phyloP scores from a whole-genome alignment of 2,888 invertebrate species.

The Tetramorium bicarinatum region DNA sequence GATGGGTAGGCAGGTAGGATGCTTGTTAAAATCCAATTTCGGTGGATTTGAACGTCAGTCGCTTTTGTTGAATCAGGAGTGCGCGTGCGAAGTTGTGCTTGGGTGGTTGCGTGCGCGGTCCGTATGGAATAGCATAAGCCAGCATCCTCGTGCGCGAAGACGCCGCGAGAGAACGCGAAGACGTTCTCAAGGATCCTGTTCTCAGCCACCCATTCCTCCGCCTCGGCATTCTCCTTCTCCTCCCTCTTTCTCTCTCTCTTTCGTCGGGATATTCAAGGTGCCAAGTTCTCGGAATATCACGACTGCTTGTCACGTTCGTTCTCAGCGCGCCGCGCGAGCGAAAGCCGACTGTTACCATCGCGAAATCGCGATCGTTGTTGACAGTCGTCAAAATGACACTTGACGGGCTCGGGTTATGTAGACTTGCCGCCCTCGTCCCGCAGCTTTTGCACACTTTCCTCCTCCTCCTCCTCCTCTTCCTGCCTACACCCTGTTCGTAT shows the following conservation, averaged over 20 bases:
- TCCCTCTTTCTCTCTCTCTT: background rate
- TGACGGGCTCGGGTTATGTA: conserved; percentile 66
- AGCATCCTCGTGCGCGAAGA: conserved; percentile 30
- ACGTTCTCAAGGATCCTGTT: conserved; percentile 41
- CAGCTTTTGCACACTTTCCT: background rate
- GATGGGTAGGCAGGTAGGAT: conserved; percentile 1
- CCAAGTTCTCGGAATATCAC: conserved; percentile 68
- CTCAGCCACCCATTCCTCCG: conserved; percentile 15
- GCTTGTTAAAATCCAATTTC: conserved; percentile 58
- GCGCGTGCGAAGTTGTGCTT: conserved; percentile 12
- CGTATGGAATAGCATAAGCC: conserved; percentile 35
- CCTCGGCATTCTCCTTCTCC: background rate
- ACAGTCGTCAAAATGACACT: conserved; percentile 70
- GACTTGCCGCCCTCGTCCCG: conserved; percentile 3
- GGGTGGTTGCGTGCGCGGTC: conserved; percentile 18
- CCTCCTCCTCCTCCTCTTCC: background rate
- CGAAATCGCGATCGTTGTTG: conserved; percentile 71
- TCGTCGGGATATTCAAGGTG: conserved; percentile 12
- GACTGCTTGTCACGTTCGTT: conserved; percentile 74
- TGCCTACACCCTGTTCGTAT: conserved; percentile 1
- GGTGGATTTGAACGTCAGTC: conserved; percentile 55
- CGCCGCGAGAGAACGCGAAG: conserved; percentile 31
- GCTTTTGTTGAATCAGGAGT: conserved; percentile 48
- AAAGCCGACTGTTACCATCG: conserved; percentile 71
- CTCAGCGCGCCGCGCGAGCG: conserved; percentile 64